phyloP scores from a whole-genome alignment of 1,140 invertebrate genomes.

The Drosophila lacertosa region DNA sequence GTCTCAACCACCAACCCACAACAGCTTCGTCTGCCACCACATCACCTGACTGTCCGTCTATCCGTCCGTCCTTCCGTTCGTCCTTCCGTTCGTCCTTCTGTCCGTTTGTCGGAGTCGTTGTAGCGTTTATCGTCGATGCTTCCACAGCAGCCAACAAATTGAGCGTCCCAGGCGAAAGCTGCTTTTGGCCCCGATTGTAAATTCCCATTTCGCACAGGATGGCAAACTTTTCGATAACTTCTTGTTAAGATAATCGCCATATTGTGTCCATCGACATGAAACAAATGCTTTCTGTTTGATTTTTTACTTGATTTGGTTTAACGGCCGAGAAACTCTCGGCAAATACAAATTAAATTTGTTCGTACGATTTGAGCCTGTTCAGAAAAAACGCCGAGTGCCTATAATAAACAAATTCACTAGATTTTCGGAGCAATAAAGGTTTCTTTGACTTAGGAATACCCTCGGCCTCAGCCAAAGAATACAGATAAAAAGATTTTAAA shows the following conservation, averaged over 20 bases:
- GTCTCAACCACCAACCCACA: background rate
- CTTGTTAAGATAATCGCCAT: conserved; percentile 23
- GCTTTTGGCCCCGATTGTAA: conserved; percentile 9
- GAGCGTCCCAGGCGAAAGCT: conserved; percentile 48
- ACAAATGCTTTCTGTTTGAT: conserved; percentile 23
- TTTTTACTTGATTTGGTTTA: conserved; percentile 15
- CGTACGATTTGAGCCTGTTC: background rate
- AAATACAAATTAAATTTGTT: conserved; percentile 23
- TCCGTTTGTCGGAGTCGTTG: conserved; percentile 19
- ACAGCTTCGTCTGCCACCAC: conserved; percentile 2
- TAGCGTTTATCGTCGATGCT: conserved; percentile 50
- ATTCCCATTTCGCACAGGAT: background rate
- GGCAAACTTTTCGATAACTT: conserved; percentile 24
- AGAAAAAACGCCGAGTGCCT: background rate
- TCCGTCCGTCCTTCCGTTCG: background rate
- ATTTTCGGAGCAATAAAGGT: no score
- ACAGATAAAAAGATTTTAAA: no score
- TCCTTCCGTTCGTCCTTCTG: background rate
- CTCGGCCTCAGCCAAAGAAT: no score
- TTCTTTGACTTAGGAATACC: no score
- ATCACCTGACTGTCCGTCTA: conserved; percentile 25
- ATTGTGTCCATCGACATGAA: conserved; percentile 21
- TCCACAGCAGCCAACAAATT: conserved; percentile 42
- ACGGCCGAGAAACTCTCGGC: background rate
- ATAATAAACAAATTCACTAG: background rate